Percentiles rank a stretch among this genome's conserved stretches.
phyloP scores from a whole-genome alignment of 2,797 vertebrate species.

The Myiotriccus ornatus region DNA sequence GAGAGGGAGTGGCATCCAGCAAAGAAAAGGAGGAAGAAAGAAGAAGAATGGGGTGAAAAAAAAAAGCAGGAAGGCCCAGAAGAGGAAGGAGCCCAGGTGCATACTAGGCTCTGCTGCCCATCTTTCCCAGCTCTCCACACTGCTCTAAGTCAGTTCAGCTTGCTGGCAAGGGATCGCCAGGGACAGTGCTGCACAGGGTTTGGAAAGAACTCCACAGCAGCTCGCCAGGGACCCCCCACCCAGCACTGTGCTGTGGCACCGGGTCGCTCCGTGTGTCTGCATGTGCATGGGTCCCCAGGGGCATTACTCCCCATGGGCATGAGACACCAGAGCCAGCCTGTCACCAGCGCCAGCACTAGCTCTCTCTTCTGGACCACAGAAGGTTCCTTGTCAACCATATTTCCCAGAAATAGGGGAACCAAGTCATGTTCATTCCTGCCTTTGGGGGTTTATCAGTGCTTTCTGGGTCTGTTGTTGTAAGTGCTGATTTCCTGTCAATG shows the following conservation, averaged over 20 bases:
- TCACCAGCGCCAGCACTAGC: background rate
- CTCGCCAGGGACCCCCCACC: background rate
- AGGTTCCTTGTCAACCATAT: background rate
- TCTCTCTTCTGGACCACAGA: background rate
- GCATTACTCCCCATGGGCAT: background rate
- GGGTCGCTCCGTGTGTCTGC: background rate
- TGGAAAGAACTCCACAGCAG: background rate
- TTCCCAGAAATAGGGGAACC: background rate
- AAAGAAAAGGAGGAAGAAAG: background rate
- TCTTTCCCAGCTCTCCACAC: background rate
- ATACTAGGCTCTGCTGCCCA: background rate
- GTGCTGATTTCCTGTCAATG: background rate
- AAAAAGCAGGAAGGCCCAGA: background rate
- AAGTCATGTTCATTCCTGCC: background rate
- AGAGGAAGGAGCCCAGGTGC: background rate
- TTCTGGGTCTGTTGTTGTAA: background rate
- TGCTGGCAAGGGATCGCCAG: background rate
- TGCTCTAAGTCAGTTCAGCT: background rate
- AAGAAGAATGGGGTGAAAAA: background rate
- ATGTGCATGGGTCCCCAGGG: rapidly evolving
- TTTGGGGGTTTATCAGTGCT: background rate
- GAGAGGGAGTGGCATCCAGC: background rate
- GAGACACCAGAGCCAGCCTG: background rate
- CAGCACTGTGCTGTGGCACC: background rate
- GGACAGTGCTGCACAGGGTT: background rate